Evolutionary conservation across 2,797 vertebrate genomes (phyloP), one percentile per base, ranked within the genome.

Genomic region (Kryptolebias ocellatus): DNA sequence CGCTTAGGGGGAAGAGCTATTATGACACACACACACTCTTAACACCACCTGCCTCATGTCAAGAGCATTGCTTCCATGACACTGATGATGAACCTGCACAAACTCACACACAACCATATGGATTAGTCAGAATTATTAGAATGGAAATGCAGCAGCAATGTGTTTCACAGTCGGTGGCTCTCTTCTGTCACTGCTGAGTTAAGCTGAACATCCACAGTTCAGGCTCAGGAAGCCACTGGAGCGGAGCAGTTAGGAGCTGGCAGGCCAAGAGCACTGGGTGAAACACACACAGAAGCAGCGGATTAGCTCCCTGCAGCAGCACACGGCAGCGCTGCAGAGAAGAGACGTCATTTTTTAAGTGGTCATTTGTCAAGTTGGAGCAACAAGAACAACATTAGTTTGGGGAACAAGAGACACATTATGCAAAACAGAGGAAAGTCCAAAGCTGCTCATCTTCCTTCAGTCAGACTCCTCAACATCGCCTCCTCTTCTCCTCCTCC

Each of bases 281-380:
- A 64, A 70, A 63, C 47, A 45, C 71, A 53, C 47, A 29, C 58
- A 49, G 17, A 67, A 64, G 58, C 55, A 55, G 51, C 29, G 76
- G 89, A 91, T 92, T 91, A 91, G 72, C 74, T 80, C 79, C 77
- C 76, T 52, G 74, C 76, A 76, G 78, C 78, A 87, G 72, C 79
- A 53, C 76, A 67, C 75, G 70, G 78, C 29, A 47, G 72, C 64
- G 78, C 83, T 87, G 85, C 75, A 72, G 76, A 81, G 86, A 87
- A 53, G 80, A 82, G 81, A 87, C 83, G 89, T 90, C 87, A 77
- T 68, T 79, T 89, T 91, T 87, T 88, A 90, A 90, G 86, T 90
- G 90, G 83, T 77, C 86, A 85, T 90, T 90, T 89, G 84, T 91
- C 86, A 86, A 86, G 76, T 89, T 87, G 61, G 50, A 70, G 79